Base-by-base conservation (phyloP, 2,113 vertebrate species). In the Pavo muticus region DNA sequence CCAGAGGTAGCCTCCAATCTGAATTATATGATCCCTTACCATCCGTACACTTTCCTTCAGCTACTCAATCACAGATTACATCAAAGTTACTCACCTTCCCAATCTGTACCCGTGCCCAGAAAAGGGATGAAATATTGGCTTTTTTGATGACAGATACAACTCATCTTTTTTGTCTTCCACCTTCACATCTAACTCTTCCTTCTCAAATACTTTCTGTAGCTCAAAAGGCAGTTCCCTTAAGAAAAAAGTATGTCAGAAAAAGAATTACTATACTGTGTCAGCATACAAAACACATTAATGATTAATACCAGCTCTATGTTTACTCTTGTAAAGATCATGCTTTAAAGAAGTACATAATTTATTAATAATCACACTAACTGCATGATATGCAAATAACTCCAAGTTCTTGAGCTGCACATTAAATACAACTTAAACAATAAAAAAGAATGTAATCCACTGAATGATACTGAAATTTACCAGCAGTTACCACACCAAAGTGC, bases 151-250 rank as follows among this genome's bases (percentile, higher is more conserved):
- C n/a, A 98, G 79, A 87, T 98, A 99, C 4, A 98, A 94, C 90
- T 99, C 98, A 83, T 99, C 97, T 24, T 98, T 99, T 96, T 99
- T 98, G 85, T 99, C 99, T 97, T 99, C 98, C 87, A 99, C 98
- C 79, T 98, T 99, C 94, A 99, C 98, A 73, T 99, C 98, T 79
- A 99, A 96, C 75, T 99, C 99, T 42, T 99, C 98, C 93, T 99
- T 98, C 77, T 98, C 98, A 72, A 98, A 98, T 82, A 97, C 71
- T 91, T 98, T 98, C 77, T 96, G 98, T 85, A 99, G 98, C 91
- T 99, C 99, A 57, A 97, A 90, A 50, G 99, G 99, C 52, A 99
- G 96, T 91, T 99, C 99, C 96, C 99, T 99, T 95, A 85, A 27
- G 24, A 67, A 42, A 76, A 17, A 35, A 17, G 32, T 2, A n/a